Conservation (phyloP, 2,888 invertebrate species). For the Sphinx pinastri region DNA sequence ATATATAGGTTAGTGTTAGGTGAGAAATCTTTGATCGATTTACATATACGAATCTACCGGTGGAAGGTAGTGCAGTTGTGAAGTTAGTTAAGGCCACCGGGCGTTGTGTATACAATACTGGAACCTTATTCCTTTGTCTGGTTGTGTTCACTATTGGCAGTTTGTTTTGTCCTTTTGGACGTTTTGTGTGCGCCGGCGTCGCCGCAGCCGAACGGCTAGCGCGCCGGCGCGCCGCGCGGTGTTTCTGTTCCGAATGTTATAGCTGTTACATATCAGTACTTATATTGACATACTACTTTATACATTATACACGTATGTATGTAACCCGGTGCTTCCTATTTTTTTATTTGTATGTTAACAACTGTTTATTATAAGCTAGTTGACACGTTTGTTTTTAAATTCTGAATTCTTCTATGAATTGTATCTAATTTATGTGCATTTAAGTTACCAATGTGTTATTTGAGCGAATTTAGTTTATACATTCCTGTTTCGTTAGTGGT, state of each 20-base stretch:
- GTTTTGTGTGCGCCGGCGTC: background rate
- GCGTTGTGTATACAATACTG: constrained; percentile 23
- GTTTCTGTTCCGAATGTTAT: constrained; percentile 62
- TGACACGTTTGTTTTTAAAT: constrained; percentile 67
- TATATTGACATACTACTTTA: constrained; percentile 59
- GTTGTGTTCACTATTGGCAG: constrained; percentile 23
- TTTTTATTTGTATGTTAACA: constrained; percentile 79
- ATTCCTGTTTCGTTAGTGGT: constrained; percentile 82
- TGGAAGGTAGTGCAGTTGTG: constrained; percentile 38
- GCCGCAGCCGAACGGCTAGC: background rate
- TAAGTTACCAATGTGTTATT: constrained; percentile 81
- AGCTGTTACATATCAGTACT: constrained; percentile 62
- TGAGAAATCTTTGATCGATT: constrained; percentile 35
- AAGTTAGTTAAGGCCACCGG: constrained; percentile 30
- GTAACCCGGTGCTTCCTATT: constrained; percentile 74
- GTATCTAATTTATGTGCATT: constrained; percentile 65
- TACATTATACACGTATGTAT: constrained; percentile 13
- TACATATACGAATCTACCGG: constrained; percentile 26
- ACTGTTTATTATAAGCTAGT: constrained; percentile 77
- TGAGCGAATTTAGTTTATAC: constrained; percentile 81
- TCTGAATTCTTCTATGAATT: constrained; percentile 56
- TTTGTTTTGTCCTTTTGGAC: constrained; percentile 28
- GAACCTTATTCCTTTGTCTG: constrained; percentile 25
- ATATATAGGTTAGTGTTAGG: constrained; percentile 44
- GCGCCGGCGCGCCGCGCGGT: constrained; percentile 37